A percentile compares a stretch with the other conserved stretches of the same genome.
phyloP scores from a whole-genome alignment of 2,797 vertebrate species.

The Chaunax sp. region DNA sequence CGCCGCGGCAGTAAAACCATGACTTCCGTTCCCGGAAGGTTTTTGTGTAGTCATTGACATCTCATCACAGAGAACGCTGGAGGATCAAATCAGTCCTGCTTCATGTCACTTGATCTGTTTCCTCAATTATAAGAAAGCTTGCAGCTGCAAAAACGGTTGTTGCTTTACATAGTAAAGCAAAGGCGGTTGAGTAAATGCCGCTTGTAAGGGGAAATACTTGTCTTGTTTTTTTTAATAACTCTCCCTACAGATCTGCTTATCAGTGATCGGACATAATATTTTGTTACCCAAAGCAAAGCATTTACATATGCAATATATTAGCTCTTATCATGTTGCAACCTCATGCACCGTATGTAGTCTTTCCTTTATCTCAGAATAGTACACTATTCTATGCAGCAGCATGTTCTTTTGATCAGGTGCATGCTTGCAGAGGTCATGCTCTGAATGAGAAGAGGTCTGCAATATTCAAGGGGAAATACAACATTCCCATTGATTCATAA shows the following conservation, averaged over 20 bases:
- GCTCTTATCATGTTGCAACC: slow-evolving; percentile 31
- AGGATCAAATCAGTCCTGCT: slow-evolving; percentile 74
- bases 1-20: slow-evolving; percentile 27
- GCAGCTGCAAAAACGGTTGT: slow-evolving; percentile 55
- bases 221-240: slow-evolving; percentile 30
- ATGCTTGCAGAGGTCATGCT: slow-evolving; percentile 16
- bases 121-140: slow-evolving; percentile 63
- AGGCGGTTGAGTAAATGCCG: slow-evolving; percentile 43
- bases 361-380: slow-evolving; percentile 19
- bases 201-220: slow-evolving; percentile 52
- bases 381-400: slow-evolving; percentile 6
- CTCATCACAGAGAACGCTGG: slow-evolving; percentile 48
- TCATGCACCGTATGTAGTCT: neutral
- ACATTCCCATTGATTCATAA: slow-evolving; percentile 14
- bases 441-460: slow-evolving; percentile 1
- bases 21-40: slow-evolving; percentile 31
- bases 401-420: slow-evolving; percentile 35
- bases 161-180: slow-evolving; percentile 60
- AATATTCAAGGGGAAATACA: slow-evolving; percentile 22
- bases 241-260: slow-evolving; percentile 49
- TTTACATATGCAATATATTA: slow-evolving; percentile 47
- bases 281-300: slow-evolving; percentile 38
- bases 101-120: slow-evolving; percentile 68
- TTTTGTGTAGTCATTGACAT: slow-evolving; percentile 61
- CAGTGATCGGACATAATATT: slow-evolving; percentile 24